A percentile compares a stretch with the other conserved stretches of the same genome.
Evolutionary conservation across 2,113 vertebrate species (phyloP).

Genomic region (Phrynocephalus versicolor): DNA sequence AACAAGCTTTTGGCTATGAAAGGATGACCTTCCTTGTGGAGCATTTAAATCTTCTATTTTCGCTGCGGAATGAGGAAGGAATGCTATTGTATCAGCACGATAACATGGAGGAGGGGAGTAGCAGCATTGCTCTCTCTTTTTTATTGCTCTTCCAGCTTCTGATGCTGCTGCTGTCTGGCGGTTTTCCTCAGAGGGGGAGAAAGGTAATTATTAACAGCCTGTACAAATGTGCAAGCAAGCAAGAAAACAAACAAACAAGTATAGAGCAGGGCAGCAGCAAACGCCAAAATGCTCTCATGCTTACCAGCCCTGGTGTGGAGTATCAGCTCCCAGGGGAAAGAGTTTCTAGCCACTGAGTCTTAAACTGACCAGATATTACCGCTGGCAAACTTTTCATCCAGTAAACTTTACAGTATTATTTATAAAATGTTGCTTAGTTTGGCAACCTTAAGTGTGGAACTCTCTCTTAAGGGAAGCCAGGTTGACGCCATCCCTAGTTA

Average conservation of each 20-base stretch:
- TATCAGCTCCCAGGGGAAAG: background rate
- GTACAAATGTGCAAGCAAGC: slow-evolving; percentile 65
- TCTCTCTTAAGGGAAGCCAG: too few relatives aligned
- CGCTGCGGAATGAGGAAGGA: slow-evolving; percentile 68
- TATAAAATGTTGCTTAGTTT: background rate
- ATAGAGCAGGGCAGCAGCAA: slow-evolving; percentile 34
- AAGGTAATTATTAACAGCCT: slow-evolving; percentile 69
- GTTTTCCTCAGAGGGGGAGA: slow-evolving; percentile 43
- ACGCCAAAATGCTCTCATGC: slow-evolving; percentile 65
- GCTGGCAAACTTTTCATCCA: background rate
- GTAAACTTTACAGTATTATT: background rate
- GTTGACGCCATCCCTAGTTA: too few relatives aligned
- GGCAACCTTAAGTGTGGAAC: too few relatives aligned
- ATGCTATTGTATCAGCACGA: slow-evolving; percentile 72
- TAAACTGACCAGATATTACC: background rate
- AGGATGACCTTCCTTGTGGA: slow-evolving; percentile 80
- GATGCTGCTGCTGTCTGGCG: slow-evolving; percentile 49
- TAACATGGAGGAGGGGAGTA: slow-evolving; percentile 58
- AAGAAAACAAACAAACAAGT: slow-evolving; percentile 28
- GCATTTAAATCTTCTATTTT: slow-evolving; percentile 79
- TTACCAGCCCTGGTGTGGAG: background rate
- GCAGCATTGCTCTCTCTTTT: slow-evolving; percentile 35
- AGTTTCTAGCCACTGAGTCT: background rate
- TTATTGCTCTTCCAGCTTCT: slow-evolving; percentile 35
- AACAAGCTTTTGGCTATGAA: slow-evolving; percentile 76